Conservation (phyloP, 2,113 vertebrate genomes). For the Bettongia penicillata region DNA sequence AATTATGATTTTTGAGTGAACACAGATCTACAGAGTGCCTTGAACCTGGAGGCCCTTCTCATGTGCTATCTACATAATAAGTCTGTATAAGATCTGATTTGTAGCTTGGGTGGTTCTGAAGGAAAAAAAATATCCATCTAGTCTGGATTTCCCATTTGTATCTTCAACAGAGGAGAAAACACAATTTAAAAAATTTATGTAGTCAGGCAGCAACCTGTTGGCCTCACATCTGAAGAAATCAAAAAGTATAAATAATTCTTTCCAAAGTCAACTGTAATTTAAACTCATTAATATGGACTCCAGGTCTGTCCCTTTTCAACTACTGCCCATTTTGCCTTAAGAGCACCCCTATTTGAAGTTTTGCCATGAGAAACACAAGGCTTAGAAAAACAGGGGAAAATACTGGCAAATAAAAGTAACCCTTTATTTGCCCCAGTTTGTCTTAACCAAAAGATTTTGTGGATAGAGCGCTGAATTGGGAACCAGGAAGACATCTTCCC, state of each 20-base stretch:
- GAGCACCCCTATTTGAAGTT: background rate
- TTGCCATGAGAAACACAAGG: background rate
- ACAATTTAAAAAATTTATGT: background rate
- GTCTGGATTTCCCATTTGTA: background rate
- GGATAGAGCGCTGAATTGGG: background rate
- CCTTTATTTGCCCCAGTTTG: background rate
- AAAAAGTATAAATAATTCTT: background rate
- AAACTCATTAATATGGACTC: background rate
- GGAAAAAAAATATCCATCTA: background rate
- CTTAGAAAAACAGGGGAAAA: background rate
- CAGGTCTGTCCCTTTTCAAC: background rate
- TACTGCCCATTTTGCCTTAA: background rate
- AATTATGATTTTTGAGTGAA: background rate
- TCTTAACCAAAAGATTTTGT: background rate
- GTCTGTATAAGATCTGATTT: background rate
- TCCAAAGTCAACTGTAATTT: slow-evolving; percentile 1
- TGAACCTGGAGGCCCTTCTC: background rate
- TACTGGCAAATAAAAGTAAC: background rate
- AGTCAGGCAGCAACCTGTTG: background rate
- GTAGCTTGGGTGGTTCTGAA: background rate
- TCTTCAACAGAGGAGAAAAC: background rate
- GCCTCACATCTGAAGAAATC: background rate
- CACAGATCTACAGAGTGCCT: background rate
- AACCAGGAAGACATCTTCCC: background rate
- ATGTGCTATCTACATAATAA: background rate